Evolutionary conservation across 2,797 vertebrate species (phyloP).

Genomic region (Oreortyx pictus): DNA sequence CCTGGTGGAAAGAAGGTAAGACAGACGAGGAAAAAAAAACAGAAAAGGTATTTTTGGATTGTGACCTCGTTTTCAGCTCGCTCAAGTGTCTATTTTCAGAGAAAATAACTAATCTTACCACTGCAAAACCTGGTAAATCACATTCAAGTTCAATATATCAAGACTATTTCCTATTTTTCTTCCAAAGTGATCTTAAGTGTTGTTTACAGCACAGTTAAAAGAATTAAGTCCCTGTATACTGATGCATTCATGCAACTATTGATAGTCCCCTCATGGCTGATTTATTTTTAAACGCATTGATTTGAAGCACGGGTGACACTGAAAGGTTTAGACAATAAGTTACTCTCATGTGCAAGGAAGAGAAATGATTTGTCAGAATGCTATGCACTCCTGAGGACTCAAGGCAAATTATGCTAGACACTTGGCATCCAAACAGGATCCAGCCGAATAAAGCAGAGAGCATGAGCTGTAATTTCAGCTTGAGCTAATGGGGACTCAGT

Average conservation of each 20-base stretch:
- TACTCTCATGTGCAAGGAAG: neutral
- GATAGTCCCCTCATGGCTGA: neutral
- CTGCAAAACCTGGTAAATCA: neutral
- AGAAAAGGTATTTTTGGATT: neutral
- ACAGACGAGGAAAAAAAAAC: rapidly evolving
- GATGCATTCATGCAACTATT: neutral
- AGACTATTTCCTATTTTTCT: neutral
- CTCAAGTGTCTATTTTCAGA: neutral
- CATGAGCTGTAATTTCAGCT: neutral
- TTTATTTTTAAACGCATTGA: neutral
- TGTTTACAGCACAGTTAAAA: neutral
- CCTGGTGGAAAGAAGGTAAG: slow-evolving; percentile 78
- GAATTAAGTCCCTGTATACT: neutral
- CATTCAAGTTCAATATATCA: neutral
- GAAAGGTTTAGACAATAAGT: neutral
- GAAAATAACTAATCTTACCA: neutral
- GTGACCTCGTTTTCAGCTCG: neutral
- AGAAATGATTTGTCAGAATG: neutral
- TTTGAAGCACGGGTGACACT: neutral
- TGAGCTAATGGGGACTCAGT: neutral
- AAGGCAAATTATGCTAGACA: neutral
- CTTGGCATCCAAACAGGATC: neutral
- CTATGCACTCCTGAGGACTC: neutral
- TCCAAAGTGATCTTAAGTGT: neutral
- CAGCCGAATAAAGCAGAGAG: neutral